Conservation (phyloP, 2,888 invertebrate species). For the Diarsia brunnea region DNA sequence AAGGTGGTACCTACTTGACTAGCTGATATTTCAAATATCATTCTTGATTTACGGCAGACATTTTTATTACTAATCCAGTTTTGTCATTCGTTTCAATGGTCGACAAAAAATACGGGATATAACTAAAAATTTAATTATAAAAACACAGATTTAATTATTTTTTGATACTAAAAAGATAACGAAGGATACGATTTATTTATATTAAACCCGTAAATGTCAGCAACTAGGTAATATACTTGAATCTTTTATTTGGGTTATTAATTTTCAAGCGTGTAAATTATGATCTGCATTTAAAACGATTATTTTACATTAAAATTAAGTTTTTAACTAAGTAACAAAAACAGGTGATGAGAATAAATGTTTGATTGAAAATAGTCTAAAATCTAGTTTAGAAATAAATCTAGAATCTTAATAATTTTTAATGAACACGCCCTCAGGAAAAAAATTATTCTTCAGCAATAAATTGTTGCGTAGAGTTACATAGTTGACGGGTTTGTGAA, state of each 20-base stretch:
- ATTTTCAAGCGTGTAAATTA: background rate
- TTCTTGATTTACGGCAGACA: slow-evolving; percentile 16
- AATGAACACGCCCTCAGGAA: too few relatives aligned
- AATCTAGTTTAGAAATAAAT: background rate
- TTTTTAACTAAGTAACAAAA: background rate
- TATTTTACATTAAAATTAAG: too few relatives aligned
- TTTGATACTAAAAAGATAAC: slow-evolving; percentile 20
- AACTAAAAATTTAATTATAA: slow-evolving; percentile 2
- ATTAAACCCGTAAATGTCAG: slow-evolving; percentile 5
- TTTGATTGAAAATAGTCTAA: slow-evolving; percentile 1
- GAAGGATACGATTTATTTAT: slow-evolving; percentile 20
- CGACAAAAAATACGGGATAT: background rate
- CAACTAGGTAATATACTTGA: slow-evolving; percentile 1
- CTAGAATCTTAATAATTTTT: too few relatives aligned
- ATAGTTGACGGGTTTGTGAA: background rate
- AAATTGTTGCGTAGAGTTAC: too few relatives aligned
- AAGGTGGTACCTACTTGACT: background rate
- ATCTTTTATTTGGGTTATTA: background rate
- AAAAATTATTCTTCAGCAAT: too few relatives aligned
- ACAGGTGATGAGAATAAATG: background rate
- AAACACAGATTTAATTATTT: background rate
- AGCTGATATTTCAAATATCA: background rate
- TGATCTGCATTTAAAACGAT: slow-evolving; percentile 16
- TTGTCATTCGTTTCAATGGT: background rate
- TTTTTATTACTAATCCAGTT: slow-evolving; percentile 23